A percentile compares a stretch with the other conserved stretches of the same genome.
These are phyloP conservation scores for Pterophyllum scalare DNA, from an alignment of 2,113 vertebrate genomes.

Conservation along the genomic window DNA sequence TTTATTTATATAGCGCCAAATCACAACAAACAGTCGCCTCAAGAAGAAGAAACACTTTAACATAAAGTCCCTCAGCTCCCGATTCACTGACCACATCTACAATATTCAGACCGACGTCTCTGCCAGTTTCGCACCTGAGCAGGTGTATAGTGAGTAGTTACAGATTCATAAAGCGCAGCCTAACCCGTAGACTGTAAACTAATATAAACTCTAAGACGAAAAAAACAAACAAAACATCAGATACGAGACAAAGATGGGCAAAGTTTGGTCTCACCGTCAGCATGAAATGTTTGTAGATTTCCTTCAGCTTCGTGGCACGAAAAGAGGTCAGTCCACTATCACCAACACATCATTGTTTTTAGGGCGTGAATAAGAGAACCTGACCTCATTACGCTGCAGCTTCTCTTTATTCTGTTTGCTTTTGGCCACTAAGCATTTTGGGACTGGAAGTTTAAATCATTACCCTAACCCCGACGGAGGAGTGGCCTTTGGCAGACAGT, in stretches of 20 bases:
- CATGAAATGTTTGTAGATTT: slow-evolving; percentile 37
- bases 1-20: no score
- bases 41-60: neutral
- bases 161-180: slow-evolving; percentile 10
- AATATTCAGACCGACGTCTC: neutral
- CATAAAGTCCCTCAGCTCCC: neutral
- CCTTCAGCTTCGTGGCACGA: slow-evolving; percentile 4
- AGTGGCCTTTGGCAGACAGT: neutral
- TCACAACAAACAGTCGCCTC: no score
- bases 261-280: slow-evolving; percentile 61
- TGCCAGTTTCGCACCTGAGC: neutral
- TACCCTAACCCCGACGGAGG: neutral
- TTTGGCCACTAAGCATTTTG: slow-evolving; percentile 58
- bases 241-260: neutral
- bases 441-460: slow-evolving; percentile 69
- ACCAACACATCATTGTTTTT: slow-evolving; percentile 2
- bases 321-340: slow-evolving; percentile 30
- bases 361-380: slow-evolving; percentile 17
- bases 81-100: neutral
- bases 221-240: neutral
- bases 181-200: neutral
- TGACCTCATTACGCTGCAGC: slow-evolving; percentile 41
- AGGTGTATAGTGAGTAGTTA: slow-evolving; percentile 50
- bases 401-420: slow-evolving; percentile 30
- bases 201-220: neutral